A percentile compares a stretch with the other conserved stretches of the same genome.
Evolutionary conservation across 2,888 invertebrate species (phyloP).

Genomic region (Dromius quadrimaculatus): DNA sequence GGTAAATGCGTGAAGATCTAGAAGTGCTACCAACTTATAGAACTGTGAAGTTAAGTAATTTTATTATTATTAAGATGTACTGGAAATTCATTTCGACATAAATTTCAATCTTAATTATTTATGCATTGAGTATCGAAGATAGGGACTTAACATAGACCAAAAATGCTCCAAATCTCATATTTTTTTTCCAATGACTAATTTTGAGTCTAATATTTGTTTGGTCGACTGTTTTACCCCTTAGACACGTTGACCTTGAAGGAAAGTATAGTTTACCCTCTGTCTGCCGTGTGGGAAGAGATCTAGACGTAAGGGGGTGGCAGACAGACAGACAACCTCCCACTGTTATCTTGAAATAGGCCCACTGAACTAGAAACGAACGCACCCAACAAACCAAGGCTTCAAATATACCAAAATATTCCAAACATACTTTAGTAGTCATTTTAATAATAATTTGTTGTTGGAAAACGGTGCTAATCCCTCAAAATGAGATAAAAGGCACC

Average conservation of each 20-base stretch:
- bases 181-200: too few species aligned
- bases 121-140: too few species aligned
- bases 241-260: slow-evolving; percentile 58
- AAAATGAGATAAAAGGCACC: slow-evolving; percentile 22
- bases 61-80: too few species aligned
- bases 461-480: slow-evolving; percentile 2
- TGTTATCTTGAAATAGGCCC: slow-evolving; percentile 50
- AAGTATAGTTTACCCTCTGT: slow-evolving; percentile 59
- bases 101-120: too few species aligned
- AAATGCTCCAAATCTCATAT: too few species aligned
- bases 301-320: slow-evolving; percentile 5
- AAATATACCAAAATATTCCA: not conserved
- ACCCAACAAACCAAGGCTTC: too few species aligned
- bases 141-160: too few species aligned
- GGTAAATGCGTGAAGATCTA: not conserved
- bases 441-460: too few species aligned
- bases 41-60: too few species aligned
- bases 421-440: too few species aligned
- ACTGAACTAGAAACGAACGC: slow-evolving; percentile 43
- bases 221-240: slow-evolving; percentile 57
- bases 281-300: slow-evolving; percentile 29
- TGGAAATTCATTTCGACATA: too few species aligned
- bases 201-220: slow-evolving; percentile 51
- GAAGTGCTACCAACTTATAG: not conserved
- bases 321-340: slow-evolving; percentile 47